phyloP scores from a whole-genome alignment of 2,113 vertebrate genomes.

The Nesoenas mayeri region DNA sequence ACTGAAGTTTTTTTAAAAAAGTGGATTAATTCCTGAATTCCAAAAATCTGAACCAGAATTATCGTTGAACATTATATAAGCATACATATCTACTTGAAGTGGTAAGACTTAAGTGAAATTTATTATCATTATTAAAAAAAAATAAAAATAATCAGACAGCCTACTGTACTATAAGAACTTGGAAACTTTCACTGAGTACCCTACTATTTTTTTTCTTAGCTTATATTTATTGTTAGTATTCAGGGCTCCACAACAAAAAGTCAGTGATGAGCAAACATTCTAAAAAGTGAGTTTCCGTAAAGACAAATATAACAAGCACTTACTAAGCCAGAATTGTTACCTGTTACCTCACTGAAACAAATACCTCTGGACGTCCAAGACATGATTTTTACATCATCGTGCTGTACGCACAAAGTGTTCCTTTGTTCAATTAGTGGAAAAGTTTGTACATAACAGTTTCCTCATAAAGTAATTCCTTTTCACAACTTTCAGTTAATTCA shows the following conservation, averaged over 20 bases:
- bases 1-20: background rate
- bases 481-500: rapidly evolving
- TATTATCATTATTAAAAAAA: background rate
- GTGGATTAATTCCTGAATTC: background rate
- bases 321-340: background rate
- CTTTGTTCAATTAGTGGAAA: background rate
- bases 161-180: background rate
- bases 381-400: background rate
- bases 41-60: background rate
- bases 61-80: background rate
- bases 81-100: background rate
- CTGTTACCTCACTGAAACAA: background rate
- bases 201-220: background rate
- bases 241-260: background rate
- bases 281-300: background rate
- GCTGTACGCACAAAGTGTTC: background rate
- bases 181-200: background rate
- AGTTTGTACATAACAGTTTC: background rate
- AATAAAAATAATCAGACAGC: background rate
- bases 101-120: background rate
- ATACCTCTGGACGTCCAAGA: background rate
- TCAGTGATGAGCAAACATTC: background rate
- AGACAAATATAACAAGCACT: background rate
- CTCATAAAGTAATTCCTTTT: background rate
- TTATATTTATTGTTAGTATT: background rate